Conservation (phyloP, 2,113 vertebrate species). For the Hipposideros armiger region DNA sequence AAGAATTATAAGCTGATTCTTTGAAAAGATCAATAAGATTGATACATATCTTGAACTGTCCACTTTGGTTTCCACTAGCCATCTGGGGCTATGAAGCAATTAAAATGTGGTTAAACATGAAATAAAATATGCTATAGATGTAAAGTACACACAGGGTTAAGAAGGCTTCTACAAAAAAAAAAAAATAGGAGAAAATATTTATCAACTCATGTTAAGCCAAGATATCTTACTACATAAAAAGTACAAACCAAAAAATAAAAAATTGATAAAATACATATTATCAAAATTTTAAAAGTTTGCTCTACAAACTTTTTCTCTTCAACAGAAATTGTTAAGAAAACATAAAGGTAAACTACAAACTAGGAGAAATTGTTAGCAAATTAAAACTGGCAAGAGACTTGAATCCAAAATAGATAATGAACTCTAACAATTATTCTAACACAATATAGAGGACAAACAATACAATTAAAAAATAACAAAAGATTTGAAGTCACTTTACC, state of each 20-base stretch:
- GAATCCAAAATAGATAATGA: neutral
- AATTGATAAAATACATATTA: neutral
- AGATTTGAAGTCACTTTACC: neutral
- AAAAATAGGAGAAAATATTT: neutral
- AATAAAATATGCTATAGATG: neutral
- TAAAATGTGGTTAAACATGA: neutral
- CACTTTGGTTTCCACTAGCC: neutral
- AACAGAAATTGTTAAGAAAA: neutral
- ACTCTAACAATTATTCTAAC: neutral
- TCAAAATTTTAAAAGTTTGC: neutral
- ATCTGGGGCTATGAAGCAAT: neutral
- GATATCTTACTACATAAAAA: neutral
- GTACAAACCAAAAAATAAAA: neutral
- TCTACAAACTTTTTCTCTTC: neutral
- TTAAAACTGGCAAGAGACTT: neutral
- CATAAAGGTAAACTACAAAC: neutral
- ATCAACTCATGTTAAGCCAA: neutral
- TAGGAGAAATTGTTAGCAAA: slow-evolving; percentile 30
- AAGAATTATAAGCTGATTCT: neutral
- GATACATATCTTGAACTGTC: neutral
- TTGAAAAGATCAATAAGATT: slow-evolving; percentile 22
- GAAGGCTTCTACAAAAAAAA: neutral
- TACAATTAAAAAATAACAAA: neutral
- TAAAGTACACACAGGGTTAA: neutral
- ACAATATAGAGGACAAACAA: neutral